These are phyloP conservation scores for Athetis lepigone DNA, from an alignment of 2,888 invertebrate species.

Conservation along the genomic window DNA sequence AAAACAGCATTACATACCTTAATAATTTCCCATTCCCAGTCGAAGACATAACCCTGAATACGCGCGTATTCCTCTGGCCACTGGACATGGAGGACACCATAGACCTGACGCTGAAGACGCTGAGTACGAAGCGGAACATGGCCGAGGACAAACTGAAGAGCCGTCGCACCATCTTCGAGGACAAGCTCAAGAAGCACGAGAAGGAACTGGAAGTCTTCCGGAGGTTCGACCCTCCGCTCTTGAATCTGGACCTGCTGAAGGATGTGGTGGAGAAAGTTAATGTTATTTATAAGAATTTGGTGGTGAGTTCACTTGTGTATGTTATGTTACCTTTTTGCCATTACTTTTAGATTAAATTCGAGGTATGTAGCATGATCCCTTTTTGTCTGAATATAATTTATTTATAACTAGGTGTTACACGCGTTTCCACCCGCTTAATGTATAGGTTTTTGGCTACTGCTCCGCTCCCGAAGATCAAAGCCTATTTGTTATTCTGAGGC, in stretches of 20 bases:
- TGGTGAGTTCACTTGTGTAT: conserved; percentile 79
- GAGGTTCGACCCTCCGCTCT: conserved; percentile 94
- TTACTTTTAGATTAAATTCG: no score
- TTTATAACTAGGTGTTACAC: no score
- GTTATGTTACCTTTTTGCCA: no score
- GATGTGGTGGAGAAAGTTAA: conserved; percentile 94
- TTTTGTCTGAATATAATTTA: no score
- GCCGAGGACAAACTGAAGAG: conserved; percentile 94
- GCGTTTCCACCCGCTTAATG: no score
- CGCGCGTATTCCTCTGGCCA: conserved; percentile 97
- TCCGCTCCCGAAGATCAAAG: no score
- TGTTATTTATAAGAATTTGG: conserved; percentile 92
- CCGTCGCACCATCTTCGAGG: conserved; percentile 92
- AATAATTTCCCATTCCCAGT: conserved; percentile 83
- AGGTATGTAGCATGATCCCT: no score
- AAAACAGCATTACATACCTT: no score
- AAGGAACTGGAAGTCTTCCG: conserved; percentile 94
- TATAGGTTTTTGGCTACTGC: no score
- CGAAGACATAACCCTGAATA: conserved; percentile 96
- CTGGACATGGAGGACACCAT: conserved; percentile 97
- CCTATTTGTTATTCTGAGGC: no score
- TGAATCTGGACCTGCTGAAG: conserved; percentile 96
- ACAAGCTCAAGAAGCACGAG: conserved; percentile 92
- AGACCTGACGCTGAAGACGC: conserved; percentile 94
- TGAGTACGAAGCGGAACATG: conserved; percentile 94